phyloP scores from a whole-genome alignment of 2,888 invertebrate genomes.

The Chymomyza fuscimana region DNA sequence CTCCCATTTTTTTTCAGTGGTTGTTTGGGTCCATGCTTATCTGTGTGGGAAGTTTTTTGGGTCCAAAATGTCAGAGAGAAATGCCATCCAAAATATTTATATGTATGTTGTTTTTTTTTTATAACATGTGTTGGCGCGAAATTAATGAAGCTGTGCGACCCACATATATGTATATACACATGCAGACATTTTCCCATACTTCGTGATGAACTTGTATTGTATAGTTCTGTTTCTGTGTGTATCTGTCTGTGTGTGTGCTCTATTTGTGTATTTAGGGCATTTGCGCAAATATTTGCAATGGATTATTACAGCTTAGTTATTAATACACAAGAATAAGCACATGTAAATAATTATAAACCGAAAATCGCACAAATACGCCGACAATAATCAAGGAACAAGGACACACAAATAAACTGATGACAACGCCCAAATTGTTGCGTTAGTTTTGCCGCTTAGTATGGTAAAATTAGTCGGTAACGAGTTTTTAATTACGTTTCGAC shows the following conservation, averaged over 20 bases:
- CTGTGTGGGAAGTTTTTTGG: neutral
- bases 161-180: conserved; percentile 13
- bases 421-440: neutral
- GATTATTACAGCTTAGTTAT: conserved; percentile 60
- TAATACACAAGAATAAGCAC: conserved; percentile 44
- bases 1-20: neutral
- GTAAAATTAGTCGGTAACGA: neutral
- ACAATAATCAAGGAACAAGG: conserved; percentile 45
- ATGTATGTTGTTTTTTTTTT: neutral
- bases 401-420: neutral
- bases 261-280: conserved; percentile 33
- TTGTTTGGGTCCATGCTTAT: no score
- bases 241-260: neutral
- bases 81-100: conserved; percentile 22
- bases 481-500: neutral
- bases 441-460: neutral
- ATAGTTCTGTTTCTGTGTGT: neutral
- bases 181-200: neutral
- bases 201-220: conserved; percentile 4
- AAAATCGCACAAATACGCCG: conserved; percentile 56
- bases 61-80: conserved; percentile 30
- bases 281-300: conserved; percentile 55
- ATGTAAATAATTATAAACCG: conserved; percentile 68
- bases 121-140: conserved; percentile 20
- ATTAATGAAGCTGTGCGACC: conserved; percentile 52